A percentile compares a stretch with the other conserved stretches of the same genome.
These are phyloP conservation scores for Distichodus sexfasciatus DNA, from an alignment of 2,797 vertebrate genomes.

Conservation along the genomic window DNA sequence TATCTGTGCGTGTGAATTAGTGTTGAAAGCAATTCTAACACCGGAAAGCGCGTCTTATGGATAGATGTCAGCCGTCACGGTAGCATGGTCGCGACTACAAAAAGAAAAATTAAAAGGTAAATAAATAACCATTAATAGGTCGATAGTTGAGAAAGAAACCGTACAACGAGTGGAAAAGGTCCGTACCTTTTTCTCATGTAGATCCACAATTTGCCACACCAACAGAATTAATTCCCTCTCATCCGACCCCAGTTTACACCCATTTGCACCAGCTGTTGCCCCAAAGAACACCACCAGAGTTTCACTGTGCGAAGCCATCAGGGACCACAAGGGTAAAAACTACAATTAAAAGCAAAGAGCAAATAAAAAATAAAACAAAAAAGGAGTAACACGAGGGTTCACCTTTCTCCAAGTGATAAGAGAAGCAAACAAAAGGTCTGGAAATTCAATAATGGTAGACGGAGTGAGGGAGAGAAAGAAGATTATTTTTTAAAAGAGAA, in stretches of 20 bases:
- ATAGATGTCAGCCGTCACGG: constrained; percentile 66
- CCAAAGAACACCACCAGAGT: constrained; percentile 98
- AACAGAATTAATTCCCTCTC: constrained; percentile 99
- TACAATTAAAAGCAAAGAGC: constrained; percentile 94
- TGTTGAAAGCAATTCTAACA: background rate
- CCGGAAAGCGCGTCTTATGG: constrained; percentile 68
- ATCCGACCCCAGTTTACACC: constrained; percentile 98
- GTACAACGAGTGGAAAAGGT: constrained; percentile 72
- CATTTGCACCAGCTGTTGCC: constrained; percentile 98
- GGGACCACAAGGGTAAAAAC: constrained; percentile 91
- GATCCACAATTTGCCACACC: constrained; percentile 99
- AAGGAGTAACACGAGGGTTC: constrained; percentile 80
- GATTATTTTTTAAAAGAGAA: constrained; percentile 70
- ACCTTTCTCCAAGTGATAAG: constrained; percentile 86
- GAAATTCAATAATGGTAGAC: constrained; percentile 77
- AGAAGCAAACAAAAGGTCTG: constrained; percentile 79
- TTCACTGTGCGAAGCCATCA: constrained; percentile 91
- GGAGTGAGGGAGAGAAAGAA: constrained; percentile 66
- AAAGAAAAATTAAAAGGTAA: background rate
- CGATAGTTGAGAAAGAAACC: constrained; percentile 54
- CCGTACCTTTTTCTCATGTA: constrained; percentile 94
- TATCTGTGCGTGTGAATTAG: background rate
- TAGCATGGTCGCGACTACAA: constrained; percentile 25
- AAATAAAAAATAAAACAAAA: constrained; percentile 40
- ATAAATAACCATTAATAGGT: background rate